Conservation (phyloP, 2,113 vertebrate species). For the Ceuthmochares aereus region DNA sequence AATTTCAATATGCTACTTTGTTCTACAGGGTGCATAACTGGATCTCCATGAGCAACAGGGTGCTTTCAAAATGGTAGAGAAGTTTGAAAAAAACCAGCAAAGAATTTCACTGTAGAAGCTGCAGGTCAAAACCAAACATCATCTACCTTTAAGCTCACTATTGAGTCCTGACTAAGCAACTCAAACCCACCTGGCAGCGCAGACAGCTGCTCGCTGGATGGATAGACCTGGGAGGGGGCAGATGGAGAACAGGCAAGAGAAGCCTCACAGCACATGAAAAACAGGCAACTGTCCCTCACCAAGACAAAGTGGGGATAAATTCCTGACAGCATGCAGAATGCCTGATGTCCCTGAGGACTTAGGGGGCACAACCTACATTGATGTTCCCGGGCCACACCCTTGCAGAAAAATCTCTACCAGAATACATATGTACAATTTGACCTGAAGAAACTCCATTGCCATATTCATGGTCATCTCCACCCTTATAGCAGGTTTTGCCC, state of each 20-base stretch:
- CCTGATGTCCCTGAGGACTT: neutral
- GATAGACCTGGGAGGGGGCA: neutral
- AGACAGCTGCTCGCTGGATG: neutral
- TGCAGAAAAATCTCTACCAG: neutral
- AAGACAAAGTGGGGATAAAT: neutral
- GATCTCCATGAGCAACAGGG: neutral
- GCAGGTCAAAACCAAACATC: neutral
- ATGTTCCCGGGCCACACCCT: fast-evolving
- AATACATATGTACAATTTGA: neutral
- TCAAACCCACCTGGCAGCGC: neutral
- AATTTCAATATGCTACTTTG: constrained; percentile 1
- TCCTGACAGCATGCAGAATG: neutral
- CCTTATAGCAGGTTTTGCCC: neutral
- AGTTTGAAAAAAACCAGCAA: neutral
- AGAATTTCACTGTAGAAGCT: neutral
- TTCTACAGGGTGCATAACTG: neutral
- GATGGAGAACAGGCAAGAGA: neutral
- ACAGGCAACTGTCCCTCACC: neutral
- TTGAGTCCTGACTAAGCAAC: neutral
- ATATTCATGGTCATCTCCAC: neutral
- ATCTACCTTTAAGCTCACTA: neutral
- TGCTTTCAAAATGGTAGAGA: neutral
- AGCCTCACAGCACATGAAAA: neutral
- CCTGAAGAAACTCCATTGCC: neutral
- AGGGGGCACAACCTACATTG: neutral